Evolutionary conservation across 2,113 vertebrate species (phyloP).

Genomic region (Gadus macrocephalus): DNA sequence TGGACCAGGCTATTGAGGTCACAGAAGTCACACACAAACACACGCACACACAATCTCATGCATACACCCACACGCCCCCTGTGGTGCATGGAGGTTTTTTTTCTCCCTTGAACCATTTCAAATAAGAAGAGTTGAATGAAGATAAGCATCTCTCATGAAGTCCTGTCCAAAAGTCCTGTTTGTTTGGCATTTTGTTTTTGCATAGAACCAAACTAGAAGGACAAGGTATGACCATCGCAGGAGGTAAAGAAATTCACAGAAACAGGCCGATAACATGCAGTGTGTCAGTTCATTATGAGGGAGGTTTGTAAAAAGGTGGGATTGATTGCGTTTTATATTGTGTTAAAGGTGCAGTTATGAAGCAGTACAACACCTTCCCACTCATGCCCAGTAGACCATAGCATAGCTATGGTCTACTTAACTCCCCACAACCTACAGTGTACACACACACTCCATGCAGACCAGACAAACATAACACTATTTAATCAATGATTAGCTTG

Average conservation of each 20-base stretch:
- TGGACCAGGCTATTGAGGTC: slow-evolving; percentile 37
- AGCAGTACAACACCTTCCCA: background rate
- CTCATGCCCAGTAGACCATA: background rate
- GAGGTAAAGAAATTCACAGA: background rate
- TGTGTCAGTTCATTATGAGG: background rate
- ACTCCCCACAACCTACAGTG: slow-evolving; percentile 14
- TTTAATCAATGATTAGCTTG: slow-evolving; percentile 70
- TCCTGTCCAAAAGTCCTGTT: slow-evolving; percentile 18
- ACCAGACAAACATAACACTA: slow-evolving; percentile 54
- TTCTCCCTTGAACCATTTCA: slow-evolving; percentile 10
- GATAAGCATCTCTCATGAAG: slow-evolving; percentile 37
- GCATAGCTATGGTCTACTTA: slow-evolving; percentile 10
- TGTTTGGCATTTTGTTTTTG: slow-evolving; percentile 19
- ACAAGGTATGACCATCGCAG: slow-evolving; percentile 27
- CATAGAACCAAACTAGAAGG: slow-evolving; percentile 6
- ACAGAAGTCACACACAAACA: slow-evolving; percentile 41
- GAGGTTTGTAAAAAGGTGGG: background rate
- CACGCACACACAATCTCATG: slow-evolving; percentile 19
- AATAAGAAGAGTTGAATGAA: slow-evolving; percentile 35
- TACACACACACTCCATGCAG: slow-evolving; percentile 27
- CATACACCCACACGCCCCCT: slow-evolving; percentile 26
- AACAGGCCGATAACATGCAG: background rate
- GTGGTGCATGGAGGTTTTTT: slow-evolving; percentile 41
- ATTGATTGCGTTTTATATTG: too few species aligned
- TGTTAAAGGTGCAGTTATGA: background rate